Conservation (phyloP, 2,797 vertebrate species). For the Tenualosa thibaudeaui region DNA sequence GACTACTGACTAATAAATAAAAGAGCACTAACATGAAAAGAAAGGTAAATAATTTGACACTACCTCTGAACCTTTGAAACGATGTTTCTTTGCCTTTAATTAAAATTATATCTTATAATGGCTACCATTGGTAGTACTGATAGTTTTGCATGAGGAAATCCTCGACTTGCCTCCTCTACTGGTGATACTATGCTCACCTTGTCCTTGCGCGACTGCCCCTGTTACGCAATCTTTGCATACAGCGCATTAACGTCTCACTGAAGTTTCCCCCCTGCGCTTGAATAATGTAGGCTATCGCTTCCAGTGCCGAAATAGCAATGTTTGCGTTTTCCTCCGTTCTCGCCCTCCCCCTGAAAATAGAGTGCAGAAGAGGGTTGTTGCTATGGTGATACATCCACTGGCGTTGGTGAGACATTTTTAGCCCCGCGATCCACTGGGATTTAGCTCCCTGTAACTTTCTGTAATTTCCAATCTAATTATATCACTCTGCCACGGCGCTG, state of each 20-base stretch:
- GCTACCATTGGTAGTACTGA: neutral
- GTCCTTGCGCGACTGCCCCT: conserved; percentile 69
- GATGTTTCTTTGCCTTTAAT: neutral
- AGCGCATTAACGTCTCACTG: conserved; percentile 37
- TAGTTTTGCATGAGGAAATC: neutral
- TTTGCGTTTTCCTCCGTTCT: conserved; percentile 69
- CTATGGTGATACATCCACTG: conserved; percentile 83
- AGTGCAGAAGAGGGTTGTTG: conserved; percentile 82
- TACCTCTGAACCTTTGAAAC: too few species aligned
- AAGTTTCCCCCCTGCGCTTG: conserved; percentile 70
- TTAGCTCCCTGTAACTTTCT: conserved; percentile 80
- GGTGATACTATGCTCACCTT: conserved; percentile 31
- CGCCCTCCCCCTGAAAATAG: conserved; percentile 74
- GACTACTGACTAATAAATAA: neutral
- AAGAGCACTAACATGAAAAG: neutral
- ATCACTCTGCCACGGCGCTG: conserved; percentile 65
- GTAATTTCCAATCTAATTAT: conserved; percentile 84
- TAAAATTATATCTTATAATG: neutral
- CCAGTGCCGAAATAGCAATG: conserved; percentile 71
- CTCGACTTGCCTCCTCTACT: neutral
- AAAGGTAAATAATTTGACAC: neutral
- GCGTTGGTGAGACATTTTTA: conserved; percentile 83
- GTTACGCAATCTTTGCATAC: conserved; percentile 36
- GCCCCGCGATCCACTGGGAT: conserved; percentile 74
- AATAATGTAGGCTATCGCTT: conserved; percentile 73